A percentile compares a stretch with the other conserved stretches of the same genome.
Evolutionary conservation across 2,888 invertebrate species (phyloP).

Genomic region (Dolomedes plantarius): DNA sequence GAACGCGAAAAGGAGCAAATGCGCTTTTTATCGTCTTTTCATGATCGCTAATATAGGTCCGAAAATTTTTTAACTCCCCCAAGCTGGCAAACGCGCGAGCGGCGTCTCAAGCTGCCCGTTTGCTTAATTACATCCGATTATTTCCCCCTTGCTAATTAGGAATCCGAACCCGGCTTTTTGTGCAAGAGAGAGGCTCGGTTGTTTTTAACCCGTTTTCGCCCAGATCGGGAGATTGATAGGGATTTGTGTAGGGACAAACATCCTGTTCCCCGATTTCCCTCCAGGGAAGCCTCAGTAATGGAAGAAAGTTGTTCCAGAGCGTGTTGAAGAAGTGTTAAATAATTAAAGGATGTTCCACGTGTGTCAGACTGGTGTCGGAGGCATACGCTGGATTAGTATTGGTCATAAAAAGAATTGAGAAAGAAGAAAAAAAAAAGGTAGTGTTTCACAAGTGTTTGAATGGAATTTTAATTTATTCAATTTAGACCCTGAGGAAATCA

Average conservation of each 20-base stretch:
- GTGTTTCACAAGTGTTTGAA: no score
- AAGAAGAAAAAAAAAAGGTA: no score
- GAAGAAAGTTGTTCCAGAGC: constrained; percentile 1
- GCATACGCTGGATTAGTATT: no score
- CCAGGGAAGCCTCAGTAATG: background rate
- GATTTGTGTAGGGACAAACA: background rate
- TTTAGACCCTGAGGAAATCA: no score
- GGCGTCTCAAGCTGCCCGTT: constrained; percentile 34
- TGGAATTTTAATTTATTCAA: no score
- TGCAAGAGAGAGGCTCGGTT: constrained; percentile 27
- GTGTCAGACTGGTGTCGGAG: no score
- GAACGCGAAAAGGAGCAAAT: constrained; percentile 23
- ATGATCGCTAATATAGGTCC: constrained; percentile 33
- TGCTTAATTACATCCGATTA: constrained; percentile 60
- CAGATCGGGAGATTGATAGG: constrained; percentile 7
- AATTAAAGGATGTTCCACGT: no score
- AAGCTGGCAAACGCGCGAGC: background rate
- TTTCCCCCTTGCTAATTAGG: constrained; percentile 55
- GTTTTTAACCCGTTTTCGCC: constrained; percentile 42
- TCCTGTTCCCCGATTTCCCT: background rate
- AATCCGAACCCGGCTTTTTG: constrained; percentile 47
- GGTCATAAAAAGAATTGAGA: no score
- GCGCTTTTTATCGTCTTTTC: constrained; percentile 39
- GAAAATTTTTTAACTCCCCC: constrained; percentile 3
- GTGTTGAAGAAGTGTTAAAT: no score